A percentile compares a stretch with the other conserved stretches of the same genome.
Evolutionary conservation across 2,113 vertebrate genomes (phyloP).

Genomic region (Paraplagusia blochii): DNA sequence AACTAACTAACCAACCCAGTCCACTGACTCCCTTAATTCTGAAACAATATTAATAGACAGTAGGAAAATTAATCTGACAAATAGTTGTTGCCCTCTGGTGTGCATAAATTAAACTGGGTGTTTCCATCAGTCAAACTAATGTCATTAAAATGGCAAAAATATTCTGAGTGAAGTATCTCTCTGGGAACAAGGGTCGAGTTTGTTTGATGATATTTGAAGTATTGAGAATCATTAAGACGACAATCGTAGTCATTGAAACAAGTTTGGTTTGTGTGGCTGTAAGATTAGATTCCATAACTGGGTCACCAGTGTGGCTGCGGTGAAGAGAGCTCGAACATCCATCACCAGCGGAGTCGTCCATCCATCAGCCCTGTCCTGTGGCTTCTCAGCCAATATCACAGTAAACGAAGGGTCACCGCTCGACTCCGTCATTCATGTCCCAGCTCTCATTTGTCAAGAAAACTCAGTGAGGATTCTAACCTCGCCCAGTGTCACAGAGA

Average conservation of each 20-base stretch:
- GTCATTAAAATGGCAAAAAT: too few species aligned
- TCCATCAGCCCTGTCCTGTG: conserved; percentile 51
- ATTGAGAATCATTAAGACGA: background rate
- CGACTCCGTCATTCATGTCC: conserved; percentile 40
- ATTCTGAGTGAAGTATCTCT: too few species aligned
- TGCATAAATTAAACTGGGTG: too few species aligned
- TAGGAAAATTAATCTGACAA: too few species aligned
- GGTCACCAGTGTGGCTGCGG: conserved; percentile 53
- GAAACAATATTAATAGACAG: too few species aligned
- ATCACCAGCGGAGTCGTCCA: conserved; percentile 63
- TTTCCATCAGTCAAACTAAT: too few species aligned
- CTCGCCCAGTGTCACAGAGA: conserved; percentile 9
- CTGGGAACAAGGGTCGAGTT: too few species aligned
- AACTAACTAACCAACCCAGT: too few species aligned
- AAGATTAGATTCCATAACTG: conserved; percentile 58
- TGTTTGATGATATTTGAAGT: too few species aligned
- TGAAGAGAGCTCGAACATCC: conserved; percentile 58
- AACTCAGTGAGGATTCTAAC: conserved; percentile 16
- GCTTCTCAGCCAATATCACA: conserved; percentile 43
- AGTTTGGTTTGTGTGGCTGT: conserved; percentile 9
- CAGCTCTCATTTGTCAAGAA: conserved; percentile 57
- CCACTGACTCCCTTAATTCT: too few species aligned
- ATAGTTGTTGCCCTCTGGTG: too few species aligned
- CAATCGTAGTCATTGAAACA: background rate
- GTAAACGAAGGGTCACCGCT: conserved; percentile 32